These are phyloP conservation scores for Formicarius rufipectus DNA, from an alignment of 2,113 vertebrate species.

Conservation along the genomic window DNA sequence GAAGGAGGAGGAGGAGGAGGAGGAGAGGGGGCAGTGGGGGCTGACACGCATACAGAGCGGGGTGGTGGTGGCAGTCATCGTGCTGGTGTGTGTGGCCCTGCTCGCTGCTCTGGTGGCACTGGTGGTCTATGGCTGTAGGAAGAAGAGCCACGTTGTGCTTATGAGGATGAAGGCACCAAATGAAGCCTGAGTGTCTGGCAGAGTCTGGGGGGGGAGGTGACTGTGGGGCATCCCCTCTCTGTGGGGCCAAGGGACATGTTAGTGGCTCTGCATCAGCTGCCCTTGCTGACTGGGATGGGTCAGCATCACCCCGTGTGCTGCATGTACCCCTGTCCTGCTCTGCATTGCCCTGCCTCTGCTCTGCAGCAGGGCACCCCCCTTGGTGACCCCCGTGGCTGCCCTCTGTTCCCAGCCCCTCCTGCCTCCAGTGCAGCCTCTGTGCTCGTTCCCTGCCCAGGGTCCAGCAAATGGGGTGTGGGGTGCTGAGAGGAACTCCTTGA, in stretches of 20 bases:
- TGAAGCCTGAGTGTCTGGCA: neutral
- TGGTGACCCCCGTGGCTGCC: neutral
- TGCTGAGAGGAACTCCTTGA: neutral
- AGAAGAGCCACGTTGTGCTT: constrained; percentile 59
- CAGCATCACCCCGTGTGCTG: neutral
- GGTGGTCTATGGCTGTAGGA: constrained; percentile 68
- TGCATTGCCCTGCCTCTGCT: neutral
- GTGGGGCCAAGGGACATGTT: neutral
- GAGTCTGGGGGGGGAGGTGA: neutral
- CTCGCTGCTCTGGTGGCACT: constrained; percentile 64
- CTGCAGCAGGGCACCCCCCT: neutral
- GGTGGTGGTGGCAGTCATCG: constrained; percentile 71
- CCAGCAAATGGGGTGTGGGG: neutral
- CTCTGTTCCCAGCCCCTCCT: neutral
- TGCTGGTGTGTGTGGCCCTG: constrained; percentile 71
- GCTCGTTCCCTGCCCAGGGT: fast-evolving
- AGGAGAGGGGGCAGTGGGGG: constrained; percentile 15
- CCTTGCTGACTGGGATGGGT: neutral
- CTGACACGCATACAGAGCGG: constrained; percentile 65
- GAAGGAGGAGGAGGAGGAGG: neutral
- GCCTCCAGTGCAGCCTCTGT: neutral
- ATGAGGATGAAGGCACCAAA: constrained; percentile 75
- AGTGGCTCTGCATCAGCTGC: neutral
- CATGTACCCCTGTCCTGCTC: neutral
- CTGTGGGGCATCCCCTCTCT: neutral